Evolutionary conservation across 2,797 vertebrate genomes (phyloP), one percentile per base, ranked within the genome.

Genomic region (Sorex maritimensis): DNA sequence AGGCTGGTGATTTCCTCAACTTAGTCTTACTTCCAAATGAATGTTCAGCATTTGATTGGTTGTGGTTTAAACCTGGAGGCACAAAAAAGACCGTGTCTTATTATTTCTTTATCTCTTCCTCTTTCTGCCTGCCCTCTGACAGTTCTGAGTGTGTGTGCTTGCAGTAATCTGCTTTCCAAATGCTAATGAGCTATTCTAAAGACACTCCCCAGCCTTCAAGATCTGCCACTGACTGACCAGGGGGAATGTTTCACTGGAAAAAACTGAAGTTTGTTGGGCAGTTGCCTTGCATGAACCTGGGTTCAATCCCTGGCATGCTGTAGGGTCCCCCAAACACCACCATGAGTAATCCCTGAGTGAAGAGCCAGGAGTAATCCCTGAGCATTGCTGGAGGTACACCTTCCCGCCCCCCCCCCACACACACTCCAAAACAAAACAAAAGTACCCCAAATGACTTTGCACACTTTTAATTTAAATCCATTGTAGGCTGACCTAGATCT

Each of bases 191-290:
- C 5, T 83, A 15, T 84, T 72, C 61, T 67, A 38, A 74, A 68
- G n/a, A 69, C 34, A 41, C 44, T 61, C 71, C 71, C 38, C 68
- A 63, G 65, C 78, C n/a, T 79, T 67, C 41, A 46, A 85, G 41
- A 63, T 44, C 80, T 44, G 21, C 52, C 28, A 30, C 34, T 55
- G 9, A 30, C 34, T 55, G 9, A 61, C n/a, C 49, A 44, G 5
- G 41, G 41, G 67, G 78, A 79, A 41, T 82, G n/a, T 88, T 94
- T 61, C 89, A 91, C 78, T 80, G 82, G 94, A 38, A 63, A 81
- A 92, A 92, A 81, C 77, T 61, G 58, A 61, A 19, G 58, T 19
- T 19, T 61, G 21, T 61, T 19, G 58, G 6, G 15, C 58, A 61
- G 15, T 61, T 61, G 58, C 58, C 58, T 61, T 61, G 58, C 58